phyloP scores from a whole-genome alignment of 2,113 vertebrate species.

The Periophthalmodon schlosseri region DNA sequence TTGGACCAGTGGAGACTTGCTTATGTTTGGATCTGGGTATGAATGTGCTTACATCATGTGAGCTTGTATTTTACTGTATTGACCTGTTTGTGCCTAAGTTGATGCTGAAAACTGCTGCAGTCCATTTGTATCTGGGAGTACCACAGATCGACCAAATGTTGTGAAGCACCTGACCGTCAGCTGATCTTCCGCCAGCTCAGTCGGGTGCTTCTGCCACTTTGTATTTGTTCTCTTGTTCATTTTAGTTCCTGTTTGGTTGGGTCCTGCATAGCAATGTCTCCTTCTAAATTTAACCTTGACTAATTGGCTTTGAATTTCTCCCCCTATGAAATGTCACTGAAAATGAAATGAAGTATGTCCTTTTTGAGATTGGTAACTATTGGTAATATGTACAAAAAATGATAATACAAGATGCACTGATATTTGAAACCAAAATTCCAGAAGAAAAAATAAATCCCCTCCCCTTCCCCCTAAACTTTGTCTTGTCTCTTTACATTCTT shows the following conservation, averaged over 20 bases:
- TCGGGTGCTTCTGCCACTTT: slow-evolving; percentile 25
- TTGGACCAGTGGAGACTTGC: slow-evolving; percentile 63
- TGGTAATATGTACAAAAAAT: slow-evolving; percentile 34
- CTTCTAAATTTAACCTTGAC: slow-evolving; percentile 55
- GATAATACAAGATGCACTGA: slow-evolving; percentile 26
- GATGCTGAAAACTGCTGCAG: slow-evolving; percentile 26
- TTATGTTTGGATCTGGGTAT: slow-evolving; percentile 48
- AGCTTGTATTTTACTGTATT: slow-evolving; percentile 37
- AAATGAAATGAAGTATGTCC: slow-evolving; percentile 44
- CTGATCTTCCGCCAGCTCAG: slow-evolving; percentile 72
- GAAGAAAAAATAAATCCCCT: slow-evolving; percentile 66
- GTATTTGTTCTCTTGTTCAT: slow-evolving; percentile 24
- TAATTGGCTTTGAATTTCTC: slow-evolving; percentile 79
- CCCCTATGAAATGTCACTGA: slow-evolving; percentile 59
- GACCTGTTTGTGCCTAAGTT: slow-evolving; percentile 60
- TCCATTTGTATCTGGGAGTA: slow-evolving; percentile 14
- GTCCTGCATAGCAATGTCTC: slow-evolving; percentile 65
- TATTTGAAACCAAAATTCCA: slow-evolving; percentile 54
- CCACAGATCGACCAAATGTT: slow-evolving; percentile 31
- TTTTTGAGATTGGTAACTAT: slow-evolving; percentile 54
- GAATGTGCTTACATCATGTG: slow-evolving; percentile 37
- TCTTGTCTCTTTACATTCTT: slow-evolving; percentile 19
- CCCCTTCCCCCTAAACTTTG: slow-evolving; percentile 60
- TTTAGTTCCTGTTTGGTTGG: slow-evolving; percentile 24
- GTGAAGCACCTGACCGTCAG: slow-evolving; percentile 28